phyloP scores from a whole-genome alignment of 2,888 invertebrate species.

The Acanthococcus lagerstroemiae region DNA sequence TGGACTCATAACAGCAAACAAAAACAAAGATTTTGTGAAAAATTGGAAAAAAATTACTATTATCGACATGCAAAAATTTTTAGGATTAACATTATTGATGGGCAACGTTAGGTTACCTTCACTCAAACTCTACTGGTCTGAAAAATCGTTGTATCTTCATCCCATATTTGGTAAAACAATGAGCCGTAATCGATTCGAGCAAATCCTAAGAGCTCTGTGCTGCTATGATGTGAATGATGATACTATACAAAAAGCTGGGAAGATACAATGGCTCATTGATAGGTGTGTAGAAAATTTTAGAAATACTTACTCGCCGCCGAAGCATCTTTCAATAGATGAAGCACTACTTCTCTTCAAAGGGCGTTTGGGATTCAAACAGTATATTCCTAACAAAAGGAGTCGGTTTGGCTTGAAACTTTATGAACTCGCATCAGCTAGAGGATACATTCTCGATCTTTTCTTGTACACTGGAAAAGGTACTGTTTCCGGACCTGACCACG shows the following conservation, averaged over 20 bases:
- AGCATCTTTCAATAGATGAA: neutral
- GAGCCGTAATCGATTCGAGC: neutral
- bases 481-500: neutral
- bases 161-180: neutral
- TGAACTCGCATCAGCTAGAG: neutral
- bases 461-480: constrained; percentile 1
- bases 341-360: neutral
- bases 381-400: neutral
- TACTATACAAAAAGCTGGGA: too few species aligned
- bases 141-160: neutral
- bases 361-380: neutral
- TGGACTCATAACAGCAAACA: too few species aligned
- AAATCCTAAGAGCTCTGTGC: neutral
- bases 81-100: neutral
- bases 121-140: neutral
- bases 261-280: too few species aligned
- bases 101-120: neutral
- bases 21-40: too few species aligned
- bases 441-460: neutral
- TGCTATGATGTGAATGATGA: too few species aligned
- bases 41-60: neutral
- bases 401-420: constrained; percentile 2
- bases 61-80: neutral
- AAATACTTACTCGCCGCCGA: neutral
- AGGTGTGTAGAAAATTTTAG: too few species aligned